phyloP scores from a whole-genome alignment of 1,140 invertebrate species.

The Zeugodacus cucurbitae region DNA sequence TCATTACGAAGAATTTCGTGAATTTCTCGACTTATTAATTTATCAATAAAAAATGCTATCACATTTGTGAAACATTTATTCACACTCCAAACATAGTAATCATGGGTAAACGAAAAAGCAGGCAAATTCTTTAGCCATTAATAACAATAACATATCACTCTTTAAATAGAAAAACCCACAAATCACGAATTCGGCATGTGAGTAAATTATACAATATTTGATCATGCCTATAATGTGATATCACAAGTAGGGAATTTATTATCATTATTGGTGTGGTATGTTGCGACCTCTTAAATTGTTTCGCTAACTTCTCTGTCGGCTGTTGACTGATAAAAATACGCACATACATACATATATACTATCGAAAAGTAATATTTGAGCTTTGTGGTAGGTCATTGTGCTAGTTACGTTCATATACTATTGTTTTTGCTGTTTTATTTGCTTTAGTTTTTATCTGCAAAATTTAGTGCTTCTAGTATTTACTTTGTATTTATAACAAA shows the following conservation, averaged over 20 bases:
- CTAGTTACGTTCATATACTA: background rate
- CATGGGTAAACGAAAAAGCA: background rate
- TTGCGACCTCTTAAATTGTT: too few relatives aligned
- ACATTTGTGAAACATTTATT: background rate
- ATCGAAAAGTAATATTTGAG: background rate
- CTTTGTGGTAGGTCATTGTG: background rate
- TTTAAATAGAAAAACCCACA: background rate
- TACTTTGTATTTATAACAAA: too few relatives aligned
- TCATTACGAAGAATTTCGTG: background rate
- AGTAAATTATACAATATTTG: background rate
- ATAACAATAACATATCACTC: background rate
- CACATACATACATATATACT: background rate
- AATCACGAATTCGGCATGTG: background rate
- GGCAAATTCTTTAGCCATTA: background rate
- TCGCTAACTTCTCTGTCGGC: too few relatives aligned
- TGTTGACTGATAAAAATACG: background rate
- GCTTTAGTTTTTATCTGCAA: too few relatives aligned
- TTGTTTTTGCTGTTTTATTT: background rate
- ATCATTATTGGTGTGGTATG: background rate
- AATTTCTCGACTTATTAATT: background rate
- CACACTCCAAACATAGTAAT: too few relatives aligned
- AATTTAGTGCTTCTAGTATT: too few relatives aligned
- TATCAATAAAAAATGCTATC: background rate
- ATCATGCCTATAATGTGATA: background rate
- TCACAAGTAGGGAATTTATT: background rate